Evolutionary conservation across 2,113 vertebrate genomes (phyloP), one percentile per base, ranked within the genome.

Genomic region (Copsychus sechellarum): DNA sequence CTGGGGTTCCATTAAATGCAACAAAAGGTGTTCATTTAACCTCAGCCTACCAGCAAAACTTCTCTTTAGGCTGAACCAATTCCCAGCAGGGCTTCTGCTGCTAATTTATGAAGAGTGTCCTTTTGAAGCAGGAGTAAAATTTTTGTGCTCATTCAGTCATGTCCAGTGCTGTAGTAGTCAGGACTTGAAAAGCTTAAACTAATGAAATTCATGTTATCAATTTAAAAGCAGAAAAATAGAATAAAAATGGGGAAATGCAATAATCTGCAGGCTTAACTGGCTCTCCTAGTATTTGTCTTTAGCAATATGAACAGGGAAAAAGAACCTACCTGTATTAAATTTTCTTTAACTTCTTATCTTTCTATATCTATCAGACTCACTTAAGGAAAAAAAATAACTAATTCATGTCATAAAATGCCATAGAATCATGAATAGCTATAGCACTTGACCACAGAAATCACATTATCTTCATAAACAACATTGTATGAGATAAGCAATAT

Each of bases 381-480:
- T 95, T 95, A 72, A 40, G 62, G 28, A 61, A 83, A 36, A 40
- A 77, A 95, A 95, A 77, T 47, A 90, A 80, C 18, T 84, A 78
- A 57, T 92, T 70, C 64, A 47, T 86, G 38, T 28, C 67, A 94
- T 69, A 84, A 69, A 64, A 74, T 86, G 11, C 42, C 17, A 36
- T 36, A 54, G 48, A 71, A 29, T 4, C 14, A 9, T n/a, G 45
- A 84, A 58, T 28, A 95, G 60, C 70, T 58, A 86, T 77, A 62
- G 31, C 12, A 86, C 28, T 42, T 84, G 34, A 65, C n/a, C 36
- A 66, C 58, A 92, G 33, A 81, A 70, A 43, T 54, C 10, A 12
- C 22, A 11, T 26, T 90, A 31, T 61, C 67, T 85, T 71, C 15
- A 62, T 65, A 64, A 95, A 28, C 12, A 81, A 28, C 82, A 29